Evolutionary conservation across 2,888 invertebrate genomes (phyloP).

Genomic region (Drosophila nigritarsus): DNA sequence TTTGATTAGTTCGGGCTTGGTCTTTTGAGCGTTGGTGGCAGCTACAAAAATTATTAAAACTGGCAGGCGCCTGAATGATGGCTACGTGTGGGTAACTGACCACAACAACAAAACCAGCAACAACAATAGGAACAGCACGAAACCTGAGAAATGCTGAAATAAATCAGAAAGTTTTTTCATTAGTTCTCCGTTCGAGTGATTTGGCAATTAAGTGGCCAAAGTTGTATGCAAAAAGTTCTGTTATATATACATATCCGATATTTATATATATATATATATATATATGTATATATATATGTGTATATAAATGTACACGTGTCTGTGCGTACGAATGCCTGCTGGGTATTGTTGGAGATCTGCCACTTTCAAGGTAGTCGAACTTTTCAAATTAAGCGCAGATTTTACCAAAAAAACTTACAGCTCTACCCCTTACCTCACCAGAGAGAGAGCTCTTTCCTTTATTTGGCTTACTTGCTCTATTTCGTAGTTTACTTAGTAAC

Average conservation of each 20-base stretch:
- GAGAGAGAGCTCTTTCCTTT: not conserved
- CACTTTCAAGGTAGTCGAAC: slow-evolving; percentile 58
- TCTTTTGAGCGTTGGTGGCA: slow-evolving; percentile 42
- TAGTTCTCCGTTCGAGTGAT: slow-evolving; percentile 63
- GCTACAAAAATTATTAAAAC: slow-evolving; percentile 71
- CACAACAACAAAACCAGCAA: slow-evolving; percentile 8
- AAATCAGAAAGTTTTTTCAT: slow-evolving; percentile 77
- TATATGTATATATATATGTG: slow-evolving; percentile 1
- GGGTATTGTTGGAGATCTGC: slow-evolving; percentile 44
- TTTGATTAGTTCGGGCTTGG: slow-evolving; percentile 65
- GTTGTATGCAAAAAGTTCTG: slow-evolving; percentile 75
- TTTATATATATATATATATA: not conserved
- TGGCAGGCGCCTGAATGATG: slow-evolving; percentile 57
- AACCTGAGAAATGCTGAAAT: slow-evolving; percentile 32
- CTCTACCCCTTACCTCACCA: not conserved
- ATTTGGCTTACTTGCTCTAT: slow-evolving; percentile 43
- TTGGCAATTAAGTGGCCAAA: slow-evolving; percentile 70
- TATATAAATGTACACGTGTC: not conserved
- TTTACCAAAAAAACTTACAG: slow-evolving; percentile 55
- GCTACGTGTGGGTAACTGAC: slow-evolving; percentile 43
- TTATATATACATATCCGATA: not conserved
- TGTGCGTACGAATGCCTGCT: slow-evolving; percentile 59
- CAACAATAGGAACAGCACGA: slow-evolving; percentile 5
- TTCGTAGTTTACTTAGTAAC: slow-evolving; percentile 79
- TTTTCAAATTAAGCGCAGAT: slow-evolving; percentile 80